phyloP scores from a whole-genome alignment of 2,888 invertebrate species.

The Catocala nupta region DNA sequence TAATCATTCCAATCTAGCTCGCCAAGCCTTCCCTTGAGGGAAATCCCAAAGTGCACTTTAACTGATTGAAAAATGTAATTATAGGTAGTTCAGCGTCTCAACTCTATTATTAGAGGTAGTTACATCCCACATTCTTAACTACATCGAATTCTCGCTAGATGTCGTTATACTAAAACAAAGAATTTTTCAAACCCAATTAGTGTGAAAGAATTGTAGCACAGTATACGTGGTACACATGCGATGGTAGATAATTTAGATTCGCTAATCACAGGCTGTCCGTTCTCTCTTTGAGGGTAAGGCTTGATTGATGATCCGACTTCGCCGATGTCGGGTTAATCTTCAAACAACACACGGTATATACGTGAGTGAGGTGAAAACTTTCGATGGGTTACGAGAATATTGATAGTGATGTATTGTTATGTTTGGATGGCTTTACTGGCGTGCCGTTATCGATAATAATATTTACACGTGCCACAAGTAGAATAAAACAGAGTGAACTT shows the following conservation, averaged over 20 bases:
- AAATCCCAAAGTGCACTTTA: constrained; percentile 9
- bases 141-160: too few relatives aligned
- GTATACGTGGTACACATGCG: constrained; percentile 34
- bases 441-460: not conserved
- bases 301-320: constrained; percentile 78
- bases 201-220: constrained; percentile 30
- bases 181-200: constrained; percentile 18
- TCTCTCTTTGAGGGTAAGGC: constrained; percentile 70
- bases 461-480: not conserved
- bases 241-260: constrained; percentile 73
- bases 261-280: constrained; percentile 76
- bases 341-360: constrained; percentile 47
- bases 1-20: not conserved
- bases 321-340: constrained; percentile 67
- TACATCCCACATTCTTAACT: not conserved
- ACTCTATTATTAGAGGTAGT: not conserved
- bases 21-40: constrained; percentile 1
- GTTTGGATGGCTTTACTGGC: not conserved
- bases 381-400: constrained; percentile 17
- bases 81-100: not conserved
- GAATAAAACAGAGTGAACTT: too few relatives aligned
- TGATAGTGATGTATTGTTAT: constrained; percentile 7
- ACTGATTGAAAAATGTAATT: constrained; percentile 15
- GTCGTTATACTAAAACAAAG: not conserved
- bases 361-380: constrained; percentile 23